Base-by-base conservation (phyloP, 2,888 invertebrate species). In the Epinotia bilunana region DNA sequence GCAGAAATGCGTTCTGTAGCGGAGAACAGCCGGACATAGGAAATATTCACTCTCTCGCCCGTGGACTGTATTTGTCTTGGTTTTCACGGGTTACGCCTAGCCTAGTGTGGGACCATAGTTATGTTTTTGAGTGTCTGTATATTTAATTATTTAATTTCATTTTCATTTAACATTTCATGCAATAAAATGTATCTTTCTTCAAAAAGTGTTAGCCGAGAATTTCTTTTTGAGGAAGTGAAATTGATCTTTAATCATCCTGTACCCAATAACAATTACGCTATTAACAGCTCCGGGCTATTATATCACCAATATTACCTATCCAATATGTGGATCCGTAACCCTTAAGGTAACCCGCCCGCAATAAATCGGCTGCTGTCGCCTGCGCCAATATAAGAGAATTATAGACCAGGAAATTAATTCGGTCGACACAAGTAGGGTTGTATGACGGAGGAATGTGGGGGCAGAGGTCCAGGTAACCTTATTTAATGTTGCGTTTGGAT, bases 391-490 rank as follows among this genome's bases (percentile, higher is more conserved):
- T 92, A 92, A 85, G 89, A 92, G 92, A 93, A 91, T 93, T 93
- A 93, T 93, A 91, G 88, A 87, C 86, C 92, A 92, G 93, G 93
- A 93, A 93, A 93, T 93, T 93, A 93, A 93, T 93, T 92, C 92
- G 91, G 92, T 91, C 91, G 88, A 86, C 90, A 83, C 90, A 88
- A 90, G 92, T 92, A 90, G 91, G 91, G 92, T 91, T 91, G 39
- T 39, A 89, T 86, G 83, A 82, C 83, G 79, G 77, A 72, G 80
- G 80, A 78, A 80, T 79, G 80, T 82, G 39, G 23, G 39, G 62
- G 57, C 46, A 28, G 69, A 60, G 60, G 49, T 20, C 28, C 57
- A 39, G 69, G 69, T n/a, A 58, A 23, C 16, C 39, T 20, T 39
- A n/a, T 58, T 39, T 57, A 58, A 55, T 18, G 55, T 18, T 57